A percentile compares a stretch with the other conserved stretches of the same genome.
Evolutionary conservation across 2,113 vertebrate species (phyloP).

Genomic region (Poicephalus gulielmi): DNA sequence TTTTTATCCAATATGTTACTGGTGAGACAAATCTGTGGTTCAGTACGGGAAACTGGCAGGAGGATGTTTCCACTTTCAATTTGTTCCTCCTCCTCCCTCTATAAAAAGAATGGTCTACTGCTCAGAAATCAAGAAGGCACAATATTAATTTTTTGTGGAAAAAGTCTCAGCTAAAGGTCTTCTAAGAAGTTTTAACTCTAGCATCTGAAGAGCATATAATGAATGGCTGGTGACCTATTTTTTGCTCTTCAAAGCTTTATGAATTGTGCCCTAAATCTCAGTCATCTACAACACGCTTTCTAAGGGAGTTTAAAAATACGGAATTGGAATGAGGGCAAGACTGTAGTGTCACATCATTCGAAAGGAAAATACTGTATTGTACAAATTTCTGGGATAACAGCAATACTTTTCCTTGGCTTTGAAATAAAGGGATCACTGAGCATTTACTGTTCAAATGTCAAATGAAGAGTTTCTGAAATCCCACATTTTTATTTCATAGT

Average conservation of each 20-base stretch:
- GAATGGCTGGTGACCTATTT: constrained; percentile 33
- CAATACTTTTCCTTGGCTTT: neutral
- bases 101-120: neutral
- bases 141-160: neutral
- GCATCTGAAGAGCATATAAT: neutral
- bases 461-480: constrained; percentile 24
- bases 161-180: neutral
- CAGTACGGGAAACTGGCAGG: neutral
- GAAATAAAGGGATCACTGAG: neutral
- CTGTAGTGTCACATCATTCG: neutral
- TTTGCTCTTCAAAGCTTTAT: constrained; percentile 23
- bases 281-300: neutral
- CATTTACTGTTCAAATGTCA: constrained; percentile 29
- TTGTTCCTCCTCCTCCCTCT: accelerated
- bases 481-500: neutral
- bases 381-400: constrained; percentile 21
- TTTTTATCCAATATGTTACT: neutral
- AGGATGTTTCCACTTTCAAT: neutral
- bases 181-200: neutral
- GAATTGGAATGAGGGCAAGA: constrained; percentile 14
- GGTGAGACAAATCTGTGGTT: neutral
- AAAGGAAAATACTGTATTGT: neutral
- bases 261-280: constrained; percentile 30
- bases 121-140: neutral
- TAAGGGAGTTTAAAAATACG: constrained; percentile 22